A percentile compares a stretch with the other conserved stretches of the same genome.
These are phyloP conservation scores for Galeopterus variegatus DNA, from an alignment of 2,113 vertebrate genomes.

Conservation along the genomic window DNA sequence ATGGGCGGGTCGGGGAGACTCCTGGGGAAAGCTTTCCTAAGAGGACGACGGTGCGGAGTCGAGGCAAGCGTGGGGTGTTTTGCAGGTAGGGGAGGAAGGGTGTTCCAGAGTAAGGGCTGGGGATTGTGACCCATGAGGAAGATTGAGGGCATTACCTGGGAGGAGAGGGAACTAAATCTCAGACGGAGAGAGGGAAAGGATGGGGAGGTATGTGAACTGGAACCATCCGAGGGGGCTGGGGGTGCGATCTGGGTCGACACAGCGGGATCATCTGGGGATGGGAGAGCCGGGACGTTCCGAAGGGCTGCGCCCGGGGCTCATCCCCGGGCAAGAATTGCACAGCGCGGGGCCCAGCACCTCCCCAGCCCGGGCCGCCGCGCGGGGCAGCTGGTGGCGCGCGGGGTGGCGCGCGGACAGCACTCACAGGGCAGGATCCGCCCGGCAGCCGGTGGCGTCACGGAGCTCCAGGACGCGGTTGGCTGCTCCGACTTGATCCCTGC, in stretches of 20 bases:
- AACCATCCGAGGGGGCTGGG: neutral
- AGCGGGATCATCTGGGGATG: neutral
- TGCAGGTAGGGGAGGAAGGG: neutral
- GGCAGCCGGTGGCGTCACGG: neutral
- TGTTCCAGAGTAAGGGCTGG: neutral
- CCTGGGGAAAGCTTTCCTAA: neutral
- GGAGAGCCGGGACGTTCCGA: neutral
- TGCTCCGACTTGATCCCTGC: neutral
- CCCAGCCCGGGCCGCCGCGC: neutral
- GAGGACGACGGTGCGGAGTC: neutral
- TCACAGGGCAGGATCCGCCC: constrained; percentile 17
- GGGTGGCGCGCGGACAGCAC: neutral
- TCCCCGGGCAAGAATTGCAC: neutral
- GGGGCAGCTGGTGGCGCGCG: neutral
- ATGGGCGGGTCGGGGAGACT: rapidly evolving
- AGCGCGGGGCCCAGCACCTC: neutral
- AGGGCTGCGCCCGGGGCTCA: neutral
- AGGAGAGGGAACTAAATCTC: neutral
- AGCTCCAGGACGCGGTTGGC: neutral
- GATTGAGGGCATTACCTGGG: neutral
- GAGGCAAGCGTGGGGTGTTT: neutral
- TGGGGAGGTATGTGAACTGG: neutral
- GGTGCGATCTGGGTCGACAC: neutral
- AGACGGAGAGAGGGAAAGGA: neutral
- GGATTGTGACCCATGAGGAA: neutral